These are phyloP conservation scores for Empidonax alnorum DNA, from an alignment of 2,113 vertebrate genomes.

Conservation along the genomic window DNA sequence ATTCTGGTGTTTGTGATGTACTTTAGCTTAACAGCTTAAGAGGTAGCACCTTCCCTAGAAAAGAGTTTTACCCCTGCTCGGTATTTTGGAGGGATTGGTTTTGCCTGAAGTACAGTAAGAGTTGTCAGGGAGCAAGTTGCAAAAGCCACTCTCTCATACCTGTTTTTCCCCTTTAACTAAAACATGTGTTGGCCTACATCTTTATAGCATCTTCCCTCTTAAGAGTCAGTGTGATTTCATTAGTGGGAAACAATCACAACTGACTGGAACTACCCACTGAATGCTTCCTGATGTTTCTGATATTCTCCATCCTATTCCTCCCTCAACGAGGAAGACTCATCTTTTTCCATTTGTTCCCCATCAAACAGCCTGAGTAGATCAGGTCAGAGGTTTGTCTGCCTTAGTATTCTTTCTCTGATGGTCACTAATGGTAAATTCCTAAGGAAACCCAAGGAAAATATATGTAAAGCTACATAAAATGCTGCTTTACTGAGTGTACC, in stretches of 20 bases:
- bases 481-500: neutral
- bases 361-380: neutral
- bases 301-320: neutral
- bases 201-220: neutral
- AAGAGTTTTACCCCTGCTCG: neutral
- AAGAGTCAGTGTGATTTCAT: neutral
- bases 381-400: neutral
- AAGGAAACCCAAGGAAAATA: neutral
- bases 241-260: fast-evolving
- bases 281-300: neutral
- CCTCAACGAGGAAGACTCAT: neutral
- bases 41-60: neutral
- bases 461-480: neutral
- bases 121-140: neutral
- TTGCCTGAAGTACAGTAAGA: neutral
- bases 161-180: neutral
- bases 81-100: neutral
- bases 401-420: neutral
- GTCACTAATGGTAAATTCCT: neutral
- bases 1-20: neutral
- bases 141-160: neutral
- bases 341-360: neutral
- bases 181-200: neutral
- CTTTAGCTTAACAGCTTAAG: neutral
- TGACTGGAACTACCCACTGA: neutral